A percentile compares a stretch with the other conserved stretches of the same genome.
phyloP scores from a whole-genome alignment of 2,113 vertebrate species.

The Mirza zaza region DNA sequence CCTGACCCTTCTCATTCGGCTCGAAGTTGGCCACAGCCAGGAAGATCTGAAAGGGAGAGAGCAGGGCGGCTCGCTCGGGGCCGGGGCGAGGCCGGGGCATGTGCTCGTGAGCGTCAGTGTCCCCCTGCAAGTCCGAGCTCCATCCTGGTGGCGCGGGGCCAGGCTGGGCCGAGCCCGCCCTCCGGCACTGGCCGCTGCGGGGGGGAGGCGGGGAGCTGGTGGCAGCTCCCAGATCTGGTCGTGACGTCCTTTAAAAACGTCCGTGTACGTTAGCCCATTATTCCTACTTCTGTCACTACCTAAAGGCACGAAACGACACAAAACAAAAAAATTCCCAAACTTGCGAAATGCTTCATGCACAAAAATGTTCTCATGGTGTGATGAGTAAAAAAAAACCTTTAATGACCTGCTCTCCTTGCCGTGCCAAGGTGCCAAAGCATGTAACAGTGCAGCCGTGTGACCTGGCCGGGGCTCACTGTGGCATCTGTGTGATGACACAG shows the following conservation, averaged over 20 bases:
- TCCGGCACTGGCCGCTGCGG: too few relatives aligned
- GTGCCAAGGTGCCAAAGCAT: fast-evolving
- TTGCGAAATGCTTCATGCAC: neutral
- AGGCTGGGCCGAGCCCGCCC: neutral
- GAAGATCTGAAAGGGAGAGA: conserved; percentile 86
- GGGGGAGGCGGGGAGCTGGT: fast-evolving
- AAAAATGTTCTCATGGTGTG: fast-evolving
- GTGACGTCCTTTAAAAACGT: fast-evolving
- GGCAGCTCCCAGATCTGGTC: fast-evolving
- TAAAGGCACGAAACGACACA: neutral
- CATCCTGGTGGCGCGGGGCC: fast-evolving
- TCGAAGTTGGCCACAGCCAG: conserved; percentile 94
- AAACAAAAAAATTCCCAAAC: neutral
- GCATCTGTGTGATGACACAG: neutral
- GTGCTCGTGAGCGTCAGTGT: fast-evolving
- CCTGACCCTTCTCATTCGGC: conserved; percentile 81
- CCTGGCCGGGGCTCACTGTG: fast-evolving
- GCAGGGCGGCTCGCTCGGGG: fast-evolving
- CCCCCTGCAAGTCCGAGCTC: too few relatives aligned
- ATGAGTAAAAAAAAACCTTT: fast-evolving
- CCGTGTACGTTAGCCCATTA: fast-evolving
- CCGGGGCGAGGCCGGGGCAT: fast-evolving
- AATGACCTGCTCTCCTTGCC: fast-evolving
- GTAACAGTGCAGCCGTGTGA: fast-evolving
- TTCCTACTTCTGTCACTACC: neutral